Evolutionary conservation across 2,888 invertebrate genomes (phyloP).

Genomic region (Platynereis dumerilii): DNA sequence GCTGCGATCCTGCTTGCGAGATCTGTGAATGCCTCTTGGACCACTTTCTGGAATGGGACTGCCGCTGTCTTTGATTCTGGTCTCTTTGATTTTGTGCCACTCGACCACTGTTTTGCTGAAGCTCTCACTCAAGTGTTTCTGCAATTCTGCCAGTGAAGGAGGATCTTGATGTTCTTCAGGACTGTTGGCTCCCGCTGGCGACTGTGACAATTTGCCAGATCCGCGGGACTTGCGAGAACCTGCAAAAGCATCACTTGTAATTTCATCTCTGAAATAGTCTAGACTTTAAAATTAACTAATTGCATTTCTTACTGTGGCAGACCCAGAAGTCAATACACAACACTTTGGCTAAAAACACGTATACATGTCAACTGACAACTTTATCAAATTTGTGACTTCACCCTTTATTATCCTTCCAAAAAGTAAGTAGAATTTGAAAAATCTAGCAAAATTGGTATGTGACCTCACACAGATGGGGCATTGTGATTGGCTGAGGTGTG

Average conservation of each 20-base stretch:
- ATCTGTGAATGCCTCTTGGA: slow-evolving; percentile 13
- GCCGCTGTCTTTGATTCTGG: slow-evolving; percentile 25
- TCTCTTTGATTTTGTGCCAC: slow-evolving; percentile 72
- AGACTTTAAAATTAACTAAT: no score
- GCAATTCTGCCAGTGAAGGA: slow-evolving; percentile 63
- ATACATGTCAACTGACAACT: no score
- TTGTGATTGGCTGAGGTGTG: no score
- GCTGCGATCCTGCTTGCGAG: slow-evolving; percentile 23
- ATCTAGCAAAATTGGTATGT: no score
- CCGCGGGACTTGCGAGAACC: slow-evolving; percentile 18
- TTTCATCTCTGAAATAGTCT: no score
- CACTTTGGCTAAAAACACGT: no score
- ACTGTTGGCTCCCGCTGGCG: slow-evolving; percentile 17
- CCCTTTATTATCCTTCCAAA: no score
- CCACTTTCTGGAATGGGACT: slow-evolving; percentile 19
- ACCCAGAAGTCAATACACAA: no score
- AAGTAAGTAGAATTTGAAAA: no score
- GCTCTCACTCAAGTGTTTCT: slow-evolving; percentile 76
- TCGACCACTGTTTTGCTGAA: slow-evolving; percentile 84
- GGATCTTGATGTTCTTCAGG: slow-evolving; percentile 22
- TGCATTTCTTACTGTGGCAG: no score
- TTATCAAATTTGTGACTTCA: no score
- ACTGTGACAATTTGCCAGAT: slow-evolving; percentile 10
- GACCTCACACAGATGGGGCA: no score
- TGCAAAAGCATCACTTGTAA: not conserved